Conservation (phyloP, 2,797 vertebrate genomes). For the Karalla daura region DNA sequence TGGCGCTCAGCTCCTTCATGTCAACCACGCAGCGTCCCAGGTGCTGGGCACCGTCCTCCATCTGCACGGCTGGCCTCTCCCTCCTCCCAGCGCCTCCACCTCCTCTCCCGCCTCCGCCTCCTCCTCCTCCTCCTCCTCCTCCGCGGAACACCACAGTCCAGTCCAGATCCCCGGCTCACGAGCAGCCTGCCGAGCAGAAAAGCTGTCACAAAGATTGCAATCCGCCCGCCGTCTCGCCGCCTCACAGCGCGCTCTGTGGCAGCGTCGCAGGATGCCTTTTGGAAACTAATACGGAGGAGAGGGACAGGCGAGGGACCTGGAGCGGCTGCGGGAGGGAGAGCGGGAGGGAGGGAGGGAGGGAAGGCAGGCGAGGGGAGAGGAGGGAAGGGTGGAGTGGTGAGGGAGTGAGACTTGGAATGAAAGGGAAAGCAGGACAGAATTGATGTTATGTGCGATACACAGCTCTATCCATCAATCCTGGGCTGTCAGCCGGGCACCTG, state of each 20-base stretch:
- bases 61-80: slow-evolving; percentile 66
- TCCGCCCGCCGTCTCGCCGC: slow-evolving; percentile 61
- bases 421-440: slow-evolving; percentile 78
- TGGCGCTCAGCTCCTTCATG: slow-evolving; percentile 75
- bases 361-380: slow-evolving; percentile 43
- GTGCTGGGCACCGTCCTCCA: slow-evolving; percentile 78
- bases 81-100: slow-evolving; percentile 49
- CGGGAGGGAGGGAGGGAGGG: slow-evolving; percentile 12
- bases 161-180: slow-evolving; percentile 69
- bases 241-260: slow-evolving; percentile 68
- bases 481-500: slow-evolving; percentile 62
- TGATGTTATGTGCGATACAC: slow-evolving; percentile 72
- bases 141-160: slow-evolving; percentile 78
- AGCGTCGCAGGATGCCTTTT: slow-evolving; percentile 74
- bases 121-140: slow-evolving; percentile 64
- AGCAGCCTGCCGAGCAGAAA: slow-evolving; percentile 51
- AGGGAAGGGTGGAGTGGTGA: slow-evolving; percentile 66
- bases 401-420: slow-evolving; percentile 68
- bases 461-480: slow-evolving; percentile 69
- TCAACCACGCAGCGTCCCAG: slow-evolving; percentile 80
- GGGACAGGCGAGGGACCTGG: slow-evolving; percentile 68
- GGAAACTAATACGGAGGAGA: slow-evolving; percentile 76
- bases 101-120: slow-evolving; percentile 53
- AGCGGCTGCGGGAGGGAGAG: slow-evolving; percentile 41
- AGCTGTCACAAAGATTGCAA: slow-evolving; percentile 70